Percentiles rank a stretch among this genome's conserved stretches.
Conservation (phyloP, 2,113 vertebrate species). For the Atherinomorus stipes region DNA sequence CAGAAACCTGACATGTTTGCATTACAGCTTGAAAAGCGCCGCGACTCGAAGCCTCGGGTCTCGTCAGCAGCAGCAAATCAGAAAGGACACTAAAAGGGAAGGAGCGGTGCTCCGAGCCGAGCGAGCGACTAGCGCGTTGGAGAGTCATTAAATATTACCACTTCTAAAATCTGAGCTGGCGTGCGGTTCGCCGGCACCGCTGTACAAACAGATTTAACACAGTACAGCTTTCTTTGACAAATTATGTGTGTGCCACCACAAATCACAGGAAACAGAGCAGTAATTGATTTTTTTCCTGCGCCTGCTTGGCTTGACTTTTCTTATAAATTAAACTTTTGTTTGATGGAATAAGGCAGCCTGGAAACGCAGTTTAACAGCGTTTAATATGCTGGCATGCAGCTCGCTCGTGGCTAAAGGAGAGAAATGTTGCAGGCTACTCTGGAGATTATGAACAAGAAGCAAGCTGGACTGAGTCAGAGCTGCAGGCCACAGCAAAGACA, state of each 20-base stretch:
- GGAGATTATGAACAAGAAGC: neutral
- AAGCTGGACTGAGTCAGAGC: constrained; percentile 8
- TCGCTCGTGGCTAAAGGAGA: neutral
- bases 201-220: constrained; percentile 71
- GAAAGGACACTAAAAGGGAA: constrained; percentile 36
- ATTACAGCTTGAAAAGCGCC: constrained; percentile 63
- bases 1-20: constrained; percentile 71
- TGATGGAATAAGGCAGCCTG: constrained; percentile 40
- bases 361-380: constrained; percentile 29
- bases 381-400: constrained; percentile 12
- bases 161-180: constrained; percentile 74
- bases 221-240: constrained; percentile 61
- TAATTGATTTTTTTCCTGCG: constrained; percentile 29
- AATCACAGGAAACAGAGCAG: constrained; percentile 53
- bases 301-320: constrained; percentile 24
- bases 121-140: constrained; percentile 53
- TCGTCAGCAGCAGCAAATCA: constrained; percentile 57
- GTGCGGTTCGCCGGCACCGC: constrained; percentile 68
- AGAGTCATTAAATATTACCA: constrained; percentile 69
- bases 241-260: constrained; percentile 43
- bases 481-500: neutral
- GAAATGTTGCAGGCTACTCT: constrained; percentile 11
- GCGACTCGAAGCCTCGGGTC: constrained; percentile 41
- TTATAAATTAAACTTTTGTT: constrained; percentile 52
- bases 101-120: constrained; percentile 39